Conservation (phyloP, 1,140 invertebrate genomes). For the Rhopalosiphum padi region DNA sequence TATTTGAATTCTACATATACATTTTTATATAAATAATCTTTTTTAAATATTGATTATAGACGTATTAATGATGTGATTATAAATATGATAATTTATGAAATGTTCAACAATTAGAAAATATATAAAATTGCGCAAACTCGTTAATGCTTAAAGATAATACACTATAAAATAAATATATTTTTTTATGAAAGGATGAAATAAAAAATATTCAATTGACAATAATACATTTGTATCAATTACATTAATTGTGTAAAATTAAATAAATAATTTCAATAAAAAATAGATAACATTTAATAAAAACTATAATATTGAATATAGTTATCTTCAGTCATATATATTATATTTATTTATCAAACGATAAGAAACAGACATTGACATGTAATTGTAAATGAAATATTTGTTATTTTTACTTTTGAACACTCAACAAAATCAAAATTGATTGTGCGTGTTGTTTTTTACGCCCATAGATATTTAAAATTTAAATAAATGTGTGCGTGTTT, state of each 20-base stretch:
- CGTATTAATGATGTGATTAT: not conserved
- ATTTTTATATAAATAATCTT: not conserved
- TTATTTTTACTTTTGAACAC: slow-evolving; percentile 5
- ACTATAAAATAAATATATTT: not conserved
- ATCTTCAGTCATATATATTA: not conserved
- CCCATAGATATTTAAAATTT: not conserved
- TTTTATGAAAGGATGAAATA: not conserved
- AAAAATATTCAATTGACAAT: not conserved
- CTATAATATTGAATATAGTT: not conserved
- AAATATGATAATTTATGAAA: not conserved
- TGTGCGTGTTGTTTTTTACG: not conserved
- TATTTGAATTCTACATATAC: not conserved
- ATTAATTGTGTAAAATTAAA: not conserved
- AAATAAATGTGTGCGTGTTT: not conserved
- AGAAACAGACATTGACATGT: not conserved
- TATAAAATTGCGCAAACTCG: not conserved
- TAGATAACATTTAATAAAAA: not conserved
- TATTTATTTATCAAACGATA: not conserved
- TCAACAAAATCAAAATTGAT: slow-evolving; percentile 17
- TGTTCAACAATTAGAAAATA: not conserved
- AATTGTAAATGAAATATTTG: not conserved
- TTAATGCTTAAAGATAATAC: not conserved
- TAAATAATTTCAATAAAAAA: not conserved
- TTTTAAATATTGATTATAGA: not conserved
- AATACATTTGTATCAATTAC: not conserved